A percentile compares a stretch with the other conserved stretches of the same genome.
These are phyloP conservation scores for Lacanobia wlatinum DNA, from an alignment of 2,888 invertebrate genomes.

Conservation along the genomic window DNA sequence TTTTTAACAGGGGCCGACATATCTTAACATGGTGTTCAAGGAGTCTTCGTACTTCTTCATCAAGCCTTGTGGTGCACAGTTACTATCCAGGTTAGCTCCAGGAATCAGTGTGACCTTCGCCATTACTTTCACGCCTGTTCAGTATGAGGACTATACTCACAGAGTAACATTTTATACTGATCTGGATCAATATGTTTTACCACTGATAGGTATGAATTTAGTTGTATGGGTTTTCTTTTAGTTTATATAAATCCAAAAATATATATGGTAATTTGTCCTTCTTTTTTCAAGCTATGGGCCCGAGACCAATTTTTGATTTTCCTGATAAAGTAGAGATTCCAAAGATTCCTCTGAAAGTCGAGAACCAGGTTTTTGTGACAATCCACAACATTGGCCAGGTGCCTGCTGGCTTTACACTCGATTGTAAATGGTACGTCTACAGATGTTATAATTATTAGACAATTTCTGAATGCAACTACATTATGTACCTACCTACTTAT, in stretches of 20 bases:
- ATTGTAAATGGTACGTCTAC: slow-evolving; percentile 77
- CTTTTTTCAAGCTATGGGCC: slow-evolving; percentile 81
- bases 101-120: slow-evolving; percentile 92
- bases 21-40: slow-evolving; percentile 86
- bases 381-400: slow-evolving; percentile 80
- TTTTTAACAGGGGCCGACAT: slow-evolving; percentile 86
- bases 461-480: not conserved
- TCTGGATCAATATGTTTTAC: slow-evolving; percentile 88
- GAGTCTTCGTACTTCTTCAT: slow-evolving; percentile 89
- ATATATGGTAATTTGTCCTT: not conserved
- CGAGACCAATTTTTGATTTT: slow-evolving; percentile 84
- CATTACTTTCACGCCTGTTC: slow-evolving; percentile 91
- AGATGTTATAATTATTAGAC: not conserved
- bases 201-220: slow-evolving; percentile 88
- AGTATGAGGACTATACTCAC: slow-evolving; percentile 90
- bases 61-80: slow-evolving; percentile 81
- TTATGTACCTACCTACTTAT: not conserved
- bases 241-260: not conserved
- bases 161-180: slow-evolving; percentile 89
- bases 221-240: not conserved
- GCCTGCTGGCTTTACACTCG: slow-evolving; percentile 80
- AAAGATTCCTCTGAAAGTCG: slow-evolving; percentile 81
- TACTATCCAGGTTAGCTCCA: slow-evolving; percentile 92
- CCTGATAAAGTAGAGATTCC: slow-evolving; percentile 81
- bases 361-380: slow-evolving; percentile 72